These are phyloP conservation scores for Thereva unica DNA, from an alignment of 2,888 invertebrate genomes.

Conservation along the genomic window DNA sequence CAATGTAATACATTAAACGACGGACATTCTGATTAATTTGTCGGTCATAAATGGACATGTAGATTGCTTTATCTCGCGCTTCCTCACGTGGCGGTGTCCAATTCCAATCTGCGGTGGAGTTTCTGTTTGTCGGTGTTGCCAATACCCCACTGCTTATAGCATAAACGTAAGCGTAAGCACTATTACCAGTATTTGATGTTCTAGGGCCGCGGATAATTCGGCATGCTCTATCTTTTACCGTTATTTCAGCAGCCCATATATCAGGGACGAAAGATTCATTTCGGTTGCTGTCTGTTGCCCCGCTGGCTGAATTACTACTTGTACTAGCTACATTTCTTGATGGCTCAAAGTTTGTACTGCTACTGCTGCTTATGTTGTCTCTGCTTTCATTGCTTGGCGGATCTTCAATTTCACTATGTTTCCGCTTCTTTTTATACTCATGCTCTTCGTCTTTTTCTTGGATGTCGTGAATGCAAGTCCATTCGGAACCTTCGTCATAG, in stretches of 20 bases:
- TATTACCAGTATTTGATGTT: slow-evolving; percentile 48
- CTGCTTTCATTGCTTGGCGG: slow-evolving; percentile 17
- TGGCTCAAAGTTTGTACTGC: slow-evolving; percentile 38
- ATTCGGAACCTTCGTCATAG: slow-evolving; percentile 85
- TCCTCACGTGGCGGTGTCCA: slow-evolving; percentile 18
- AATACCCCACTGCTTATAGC: slow-evolving; percentile 57
- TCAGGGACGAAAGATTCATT: slow-evolving; percentile 53
- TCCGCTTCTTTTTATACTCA: slow-evolving; percentile 42
- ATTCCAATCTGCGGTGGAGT: slow-evolving; percentile 13
- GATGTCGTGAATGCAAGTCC: slow-evolving; percentile 94
- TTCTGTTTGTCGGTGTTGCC: slow-evolving; percentile 24
- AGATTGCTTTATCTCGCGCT: slow-evolving; percentile 19
- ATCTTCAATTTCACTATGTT: slow-evolving; percentile 45
- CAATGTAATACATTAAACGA: slow-evolving; percentile 78
- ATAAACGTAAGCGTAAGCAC: slow-evolving; percentile 56
- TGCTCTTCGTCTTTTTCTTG: slow-evolving; percentile 63
- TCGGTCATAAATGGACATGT: slow-evolving; percentile 34
- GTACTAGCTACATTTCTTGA: slow-evolving; percentile 14
- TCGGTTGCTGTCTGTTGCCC: slow-evolving; percentile 34
- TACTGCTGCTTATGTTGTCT: slow-evolving; percentile 28
- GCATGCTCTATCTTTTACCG: slow-evolving; percentile 54
- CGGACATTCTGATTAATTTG: slow-evolving; percentile 64
- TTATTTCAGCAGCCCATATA: slow-evolving; percentile 58
- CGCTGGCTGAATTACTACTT: slow-evolving; percentile 5
- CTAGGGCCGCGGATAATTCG: slow-evolving; percentile 51